Evolutionary conservation across 2,113 vertebrate species (phyloP).

Genomic region (Gnathonemus longibarbis): DNA sequence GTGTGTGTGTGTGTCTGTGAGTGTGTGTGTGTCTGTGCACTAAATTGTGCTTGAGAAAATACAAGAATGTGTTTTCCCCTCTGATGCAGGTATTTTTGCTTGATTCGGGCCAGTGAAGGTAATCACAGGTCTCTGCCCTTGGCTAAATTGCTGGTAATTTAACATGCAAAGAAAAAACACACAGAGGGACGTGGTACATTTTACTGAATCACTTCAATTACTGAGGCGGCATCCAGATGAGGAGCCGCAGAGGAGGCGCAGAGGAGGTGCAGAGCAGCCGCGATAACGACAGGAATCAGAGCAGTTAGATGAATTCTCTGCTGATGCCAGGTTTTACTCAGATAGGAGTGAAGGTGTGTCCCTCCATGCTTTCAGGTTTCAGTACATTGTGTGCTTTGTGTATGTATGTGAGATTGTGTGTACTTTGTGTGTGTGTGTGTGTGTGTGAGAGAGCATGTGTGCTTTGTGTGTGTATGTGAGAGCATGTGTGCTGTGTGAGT

Average conservation of each 20-base stretch:
- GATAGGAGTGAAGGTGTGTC: neutral
- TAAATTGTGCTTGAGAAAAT: neutral
- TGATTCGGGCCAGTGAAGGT: neutral
- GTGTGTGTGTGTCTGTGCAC: neutral
- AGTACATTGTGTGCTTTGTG: neutral
- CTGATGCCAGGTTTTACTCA: neutral
- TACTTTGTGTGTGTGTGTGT: neutral
- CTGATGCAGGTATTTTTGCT: neutral
- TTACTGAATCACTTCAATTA: slow-evolving; percentile 27
- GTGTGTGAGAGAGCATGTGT: neutral
- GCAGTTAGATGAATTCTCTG: neutral
- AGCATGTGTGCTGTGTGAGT: neutral
- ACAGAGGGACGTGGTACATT: neutral
- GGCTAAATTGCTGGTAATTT: slow-evolving; percentile 31
- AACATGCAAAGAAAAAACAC: slow-evolving; percentile 35
- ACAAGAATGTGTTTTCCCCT: neutral
- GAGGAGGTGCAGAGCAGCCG: neutral
- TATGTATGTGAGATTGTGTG: neutral
- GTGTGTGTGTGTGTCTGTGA: neutral
- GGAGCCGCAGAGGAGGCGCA: neutral
- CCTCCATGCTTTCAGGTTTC: neutral
- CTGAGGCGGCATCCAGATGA: neutral
- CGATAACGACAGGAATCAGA: neutral
- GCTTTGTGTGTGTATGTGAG: neutral
- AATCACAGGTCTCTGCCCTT: slow-evolving; percentile 7